Percentiles rank a stretch among this genome's conserved stretches.
Evolutionary conservation across 2,113 vertebrate genomes (phyloP).

Genomic region (Pteropus alecto): DNA sequence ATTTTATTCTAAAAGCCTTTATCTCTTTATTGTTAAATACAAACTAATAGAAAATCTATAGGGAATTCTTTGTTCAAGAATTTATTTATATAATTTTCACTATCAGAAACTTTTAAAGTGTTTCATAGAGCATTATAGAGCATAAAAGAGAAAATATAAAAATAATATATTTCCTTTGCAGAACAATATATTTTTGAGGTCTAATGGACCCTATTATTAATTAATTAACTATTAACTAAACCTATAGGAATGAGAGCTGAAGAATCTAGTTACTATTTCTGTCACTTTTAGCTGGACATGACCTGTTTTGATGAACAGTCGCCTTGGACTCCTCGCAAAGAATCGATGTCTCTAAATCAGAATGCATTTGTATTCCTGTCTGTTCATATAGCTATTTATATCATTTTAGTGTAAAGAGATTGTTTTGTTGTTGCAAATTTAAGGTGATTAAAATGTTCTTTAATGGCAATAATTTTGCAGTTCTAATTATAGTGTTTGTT

Average conservation of each 20-base stretch:
- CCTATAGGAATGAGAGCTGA: background rate
- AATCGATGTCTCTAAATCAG: background rate
- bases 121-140: background rate
- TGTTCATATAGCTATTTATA: background rate
- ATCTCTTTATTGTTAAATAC: background rate
- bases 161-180: background rate
- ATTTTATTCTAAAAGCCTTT: background rate
- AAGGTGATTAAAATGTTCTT: slow-evolving; percentile 45
- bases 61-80: background rate
- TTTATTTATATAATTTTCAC: background rate
- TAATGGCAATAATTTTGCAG: slow-evolving; percentile 30
- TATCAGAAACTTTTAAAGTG: background rate
- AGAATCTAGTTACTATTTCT: background rate
- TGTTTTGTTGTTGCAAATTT: slow-evolving; percentile 42
- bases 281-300: background rate
- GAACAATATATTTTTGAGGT: background rate
- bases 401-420: background rate
- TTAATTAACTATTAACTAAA: background rate
- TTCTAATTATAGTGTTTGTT: slow-evolving; percentile 54
- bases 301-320: background rate
- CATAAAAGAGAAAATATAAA: background rate
- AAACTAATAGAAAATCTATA: background rate
- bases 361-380: background rate
- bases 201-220: background rate
- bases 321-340: background rate